These are phyloP conservation scores for Puntigrus tetrazona DNA, from an alignment of 2,113 vertebrate species.

Conservation along the genomic window DNA sequence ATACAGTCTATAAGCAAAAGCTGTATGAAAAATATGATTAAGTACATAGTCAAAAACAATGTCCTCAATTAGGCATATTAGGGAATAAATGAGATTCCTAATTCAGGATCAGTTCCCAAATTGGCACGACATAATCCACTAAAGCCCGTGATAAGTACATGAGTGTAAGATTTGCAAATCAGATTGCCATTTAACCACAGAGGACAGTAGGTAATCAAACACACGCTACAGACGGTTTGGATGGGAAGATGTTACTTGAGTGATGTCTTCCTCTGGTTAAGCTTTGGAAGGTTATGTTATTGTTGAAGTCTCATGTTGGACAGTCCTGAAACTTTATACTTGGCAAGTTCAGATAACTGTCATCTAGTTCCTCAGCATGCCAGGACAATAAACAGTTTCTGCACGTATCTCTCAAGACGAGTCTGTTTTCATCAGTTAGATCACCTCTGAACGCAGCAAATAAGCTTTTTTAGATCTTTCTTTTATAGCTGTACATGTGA, in stretches of 20 bases:
- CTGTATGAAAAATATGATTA: not conserved
- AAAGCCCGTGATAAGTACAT: slow-evolving; percentile 15
- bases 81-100: not conserved
- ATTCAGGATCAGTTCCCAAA: slow-evolving; percentile 1
- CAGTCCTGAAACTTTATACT: slow-evolving; percentile 59
- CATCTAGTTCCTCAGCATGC: slow-evolving; percentile 61
- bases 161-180: slow-evolving; percentile 24
- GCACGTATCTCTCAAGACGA: slow-evolving; percentile 15
- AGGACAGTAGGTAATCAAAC: slow-evolving; percentile 25
- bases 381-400: slow-evolving; percentile 59
- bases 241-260: slow-evolving; percentile 31
- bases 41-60: not conserved
- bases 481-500: slow-evolving; percentile 64
- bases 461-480: slow-evolving; percentile 36
- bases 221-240: slow-evolving; percentile 13
- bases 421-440: slow-evolving; percentile 63
- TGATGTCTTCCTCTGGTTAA: slow-evolving; percentile 52
- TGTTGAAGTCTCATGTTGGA: slow-evolving; percentile 61
- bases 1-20: not conserved
- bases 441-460: slow-evolving; percentile 65
- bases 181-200: slow-evolving; percentile 21
- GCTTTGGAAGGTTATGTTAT: slow-evolving; percentile 59
- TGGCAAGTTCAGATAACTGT: slow-evolving; percentile 55
- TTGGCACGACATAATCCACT: not conserved
- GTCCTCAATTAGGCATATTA: not conserved